Percentiles rank a stretch among this genome's conserved stretches.
These are phyloP conservation scores for Danaus melanippus DNA, from an alignment of 1,140 invertebrate species.

Conservation along the genomic window DNA sequence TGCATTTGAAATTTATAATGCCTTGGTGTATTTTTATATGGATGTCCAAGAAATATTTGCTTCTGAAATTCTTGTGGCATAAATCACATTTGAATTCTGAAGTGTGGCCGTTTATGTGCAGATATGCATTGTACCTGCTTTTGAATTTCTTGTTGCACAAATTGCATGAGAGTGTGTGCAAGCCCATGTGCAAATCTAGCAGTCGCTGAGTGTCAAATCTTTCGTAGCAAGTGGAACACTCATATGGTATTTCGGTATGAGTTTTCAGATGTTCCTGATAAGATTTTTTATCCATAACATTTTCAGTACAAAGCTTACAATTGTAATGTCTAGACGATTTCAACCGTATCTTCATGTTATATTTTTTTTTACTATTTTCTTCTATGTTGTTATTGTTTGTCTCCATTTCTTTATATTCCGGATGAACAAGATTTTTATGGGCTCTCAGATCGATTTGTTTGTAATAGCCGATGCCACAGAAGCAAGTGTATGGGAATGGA, in stretches of 20 bases:
- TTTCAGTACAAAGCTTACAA: background rate
- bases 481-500: slow-evolving; percentile 27
- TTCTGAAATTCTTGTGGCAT: slow-evolving; percentile 1
- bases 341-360: background rate
- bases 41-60: background rate
- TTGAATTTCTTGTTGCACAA: too few relatives aligned
- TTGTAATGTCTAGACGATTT: background rate
- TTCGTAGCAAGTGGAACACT: slow-evolving; percentile 43
- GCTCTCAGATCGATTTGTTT: slow-evolving; percentile 16
- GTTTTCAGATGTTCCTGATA: background rate
- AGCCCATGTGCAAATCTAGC: background rate
- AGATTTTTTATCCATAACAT: background rate
- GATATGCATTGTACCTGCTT: too few relatives aligned
- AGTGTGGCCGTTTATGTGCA: too few relatives aligned
- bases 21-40: slow-evolving; percentile 6
- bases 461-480: slow-evolving; percentile 35
- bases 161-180: background rate
- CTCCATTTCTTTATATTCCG: slow-evolving; percentile 9
- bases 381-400: slow-evolving; percentile 1
- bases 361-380: background rate
- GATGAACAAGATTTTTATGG: slow-evolving; percentile 29
- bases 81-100: slow-evolving; percentile 1
- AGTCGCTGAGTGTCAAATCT: slow-evolving; percentile 21
- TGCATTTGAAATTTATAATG: slow-evolving; percentile 12
- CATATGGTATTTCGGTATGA: slow-evolving; percentile 9